phyloP scores from a whole-genome alignment of 2,113 vertebrate species.

The Taxidea taxus region DNA sequence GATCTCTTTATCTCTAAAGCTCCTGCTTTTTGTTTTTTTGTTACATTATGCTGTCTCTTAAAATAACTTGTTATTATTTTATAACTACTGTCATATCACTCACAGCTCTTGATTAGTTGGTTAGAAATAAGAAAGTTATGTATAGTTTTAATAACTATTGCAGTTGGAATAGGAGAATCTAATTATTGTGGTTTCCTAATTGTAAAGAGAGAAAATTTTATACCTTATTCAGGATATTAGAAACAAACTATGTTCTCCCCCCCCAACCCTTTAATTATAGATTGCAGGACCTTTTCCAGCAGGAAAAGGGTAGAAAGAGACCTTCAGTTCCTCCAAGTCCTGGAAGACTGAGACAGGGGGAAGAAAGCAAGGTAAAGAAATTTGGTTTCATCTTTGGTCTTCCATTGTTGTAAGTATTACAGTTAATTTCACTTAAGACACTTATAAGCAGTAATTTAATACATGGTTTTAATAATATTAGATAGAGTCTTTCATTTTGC shows the following conservation, averaged over 20 bases:
- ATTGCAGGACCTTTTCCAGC: conserved; percentile 96
- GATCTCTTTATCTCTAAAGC: background rate
- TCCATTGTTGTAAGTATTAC: background rate
- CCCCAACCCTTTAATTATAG: conserved; percentile 74
- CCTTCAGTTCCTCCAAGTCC: conserved; percentile 97
- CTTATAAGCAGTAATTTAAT: background rate
- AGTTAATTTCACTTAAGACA: background rate
- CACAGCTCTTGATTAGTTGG: background rate
- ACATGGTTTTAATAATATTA: background rate
- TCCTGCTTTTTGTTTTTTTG: background rate
- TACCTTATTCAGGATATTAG: background rate
- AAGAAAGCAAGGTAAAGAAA: conserved; percentile 92
- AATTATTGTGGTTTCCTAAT: conserved; percentile 6
- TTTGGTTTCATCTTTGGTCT: background rate
- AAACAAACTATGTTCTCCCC: background rate
- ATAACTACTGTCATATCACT: background rate
- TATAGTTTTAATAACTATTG: background rate
- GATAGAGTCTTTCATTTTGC: background rate
- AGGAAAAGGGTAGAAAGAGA: conserved; percentile 97
- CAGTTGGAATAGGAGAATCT: background rate
- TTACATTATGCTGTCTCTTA: background rate
- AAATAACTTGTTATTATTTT: background rate
- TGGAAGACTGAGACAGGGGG: conserved; percentile 93
- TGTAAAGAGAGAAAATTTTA: conserved; percentile 22
- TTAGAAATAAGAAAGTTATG: background rate